Evolutionary conservation across 2,797 vertebrate species (phyloP).

Genomic region (Argya squamiceps): DNA sequence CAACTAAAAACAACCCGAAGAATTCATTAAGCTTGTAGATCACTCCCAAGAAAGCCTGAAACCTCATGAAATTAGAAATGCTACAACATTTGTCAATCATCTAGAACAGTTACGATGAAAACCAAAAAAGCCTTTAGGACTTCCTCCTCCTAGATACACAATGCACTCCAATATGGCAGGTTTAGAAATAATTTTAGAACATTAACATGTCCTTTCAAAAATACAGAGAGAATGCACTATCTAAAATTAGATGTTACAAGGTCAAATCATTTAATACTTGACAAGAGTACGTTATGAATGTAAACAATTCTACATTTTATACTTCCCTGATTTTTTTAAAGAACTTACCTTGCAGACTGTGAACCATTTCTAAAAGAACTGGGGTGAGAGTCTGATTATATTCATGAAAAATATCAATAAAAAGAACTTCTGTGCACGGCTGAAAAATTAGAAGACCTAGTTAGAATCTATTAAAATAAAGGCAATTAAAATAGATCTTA

Average conservation of each 20-base stretch:
- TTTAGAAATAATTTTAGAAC: neutral
- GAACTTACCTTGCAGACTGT: constrained; percentile 86
- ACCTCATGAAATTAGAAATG: neutral
- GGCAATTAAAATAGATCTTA: neutral
- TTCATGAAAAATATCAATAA: constrained; percentile 96
- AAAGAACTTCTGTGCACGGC: constrained; percentile 96
- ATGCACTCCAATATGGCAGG: fast-evolving
- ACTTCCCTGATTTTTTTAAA: neutral
- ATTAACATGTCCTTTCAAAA: neutral
- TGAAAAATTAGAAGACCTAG: constrained; percentile 53
- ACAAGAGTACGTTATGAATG: neutral
- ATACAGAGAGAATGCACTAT: neutral
- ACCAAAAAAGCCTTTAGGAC: neutral
- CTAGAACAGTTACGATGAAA: neutral
- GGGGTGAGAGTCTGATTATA: constrained; percentile 94
- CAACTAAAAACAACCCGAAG: neutral
- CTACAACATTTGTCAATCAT: neutral
- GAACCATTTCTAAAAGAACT: constrained; percentile 94
- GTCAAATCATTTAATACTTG: neutral
- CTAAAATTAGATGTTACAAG: neutral
- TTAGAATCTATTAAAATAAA: neutral
- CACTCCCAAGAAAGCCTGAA: neutral
- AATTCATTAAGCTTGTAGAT: neutral
- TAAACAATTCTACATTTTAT: neutral
- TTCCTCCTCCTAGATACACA: neutral